Evolutionary conservation across 1,140 invertebrate species (phyloP).

Genomic region (Coptotermes formosanus): DNA sequence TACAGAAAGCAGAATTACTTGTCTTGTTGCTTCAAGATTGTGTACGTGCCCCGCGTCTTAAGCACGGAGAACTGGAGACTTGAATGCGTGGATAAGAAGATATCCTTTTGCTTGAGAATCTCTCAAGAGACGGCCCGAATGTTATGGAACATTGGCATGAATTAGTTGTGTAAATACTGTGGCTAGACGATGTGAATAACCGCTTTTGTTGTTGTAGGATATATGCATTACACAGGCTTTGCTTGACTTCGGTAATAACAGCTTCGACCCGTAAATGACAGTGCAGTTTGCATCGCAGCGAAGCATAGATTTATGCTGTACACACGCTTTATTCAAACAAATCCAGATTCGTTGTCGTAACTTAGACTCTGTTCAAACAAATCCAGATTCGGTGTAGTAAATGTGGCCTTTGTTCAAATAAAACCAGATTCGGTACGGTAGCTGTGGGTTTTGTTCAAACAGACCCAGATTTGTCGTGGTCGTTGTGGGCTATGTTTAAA

Average conservation of each 20-base stretch:
- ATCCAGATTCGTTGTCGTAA: too few species aligned
- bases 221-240: neutral
- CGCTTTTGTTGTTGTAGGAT: neutral
- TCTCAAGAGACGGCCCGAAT: neutral
- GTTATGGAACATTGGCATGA: neutral
- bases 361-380: too few species aligned
- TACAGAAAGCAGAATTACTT: neutral
- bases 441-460: too few species aligned
- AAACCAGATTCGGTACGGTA: too few species aligned
- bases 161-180: neutral
- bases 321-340: too few species aligned
- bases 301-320: too few species aligned
- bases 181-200: neutral
- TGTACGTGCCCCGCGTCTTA: neutral
- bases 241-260: neutral
- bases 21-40: neutral
- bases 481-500: too few species aligned
- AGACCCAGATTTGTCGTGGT: too few species aligned
- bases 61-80: neutral
- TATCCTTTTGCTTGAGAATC: neutral
- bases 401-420: too few species aligned
- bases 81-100: neutral
- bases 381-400: too few species aligned
- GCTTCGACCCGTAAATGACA: too few species aligned
- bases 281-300: too few species aligned